A percentile compares a stretch with the other conserved stretches of the same genome.
Conservation (phyloP, 2,113 vertebrate genomes). For the Triplophysa rosa region DNA sequence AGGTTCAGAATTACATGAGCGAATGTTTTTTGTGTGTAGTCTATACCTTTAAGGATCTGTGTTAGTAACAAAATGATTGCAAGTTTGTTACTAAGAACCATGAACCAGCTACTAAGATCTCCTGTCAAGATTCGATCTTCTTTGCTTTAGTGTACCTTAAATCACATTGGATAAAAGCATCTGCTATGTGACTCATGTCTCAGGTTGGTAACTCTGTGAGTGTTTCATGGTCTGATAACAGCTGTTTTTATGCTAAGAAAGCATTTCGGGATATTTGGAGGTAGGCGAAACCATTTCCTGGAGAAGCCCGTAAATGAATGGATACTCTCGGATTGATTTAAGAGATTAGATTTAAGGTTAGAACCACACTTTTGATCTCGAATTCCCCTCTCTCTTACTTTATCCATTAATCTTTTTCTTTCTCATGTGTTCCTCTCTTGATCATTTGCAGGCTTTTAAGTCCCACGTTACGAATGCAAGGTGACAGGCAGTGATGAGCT, state of each 20-base stretch:
- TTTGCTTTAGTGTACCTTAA: background rate
- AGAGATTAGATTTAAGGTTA: background rate
- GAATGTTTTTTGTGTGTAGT: background rate
- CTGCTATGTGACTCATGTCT: background rate
- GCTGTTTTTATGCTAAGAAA: background rate
- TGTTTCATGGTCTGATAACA: conserved; percentile 11
- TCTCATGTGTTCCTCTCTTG: background rate
- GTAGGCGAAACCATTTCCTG: background rate
- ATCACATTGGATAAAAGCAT: background rate
- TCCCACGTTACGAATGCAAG: conserved; percentile 48
- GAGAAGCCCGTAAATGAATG: background rate
- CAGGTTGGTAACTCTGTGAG: background rate
- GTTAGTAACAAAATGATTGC: background rate
- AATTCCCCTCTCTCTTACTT: background rate
- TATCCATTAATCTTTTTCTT: background rate
- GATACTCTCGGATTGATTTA: background rate
- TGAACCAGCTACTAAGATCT: background rate
- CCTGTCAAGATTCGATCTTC: background rate
- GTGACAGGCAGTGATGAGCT: conserved; percentile 54
- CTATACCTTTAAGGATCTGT: background rate
- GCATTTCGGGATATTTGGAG: conserved; percentile 1
- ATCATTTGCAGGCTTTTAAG: conserved; percentile 43
- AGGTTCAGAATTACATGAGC: background rate
- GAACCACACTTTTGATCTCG: conserved; percentile 12
- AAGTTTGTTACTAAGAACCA: background rate